A percentile compares a stretch with the other conserved stretches of the same genome.
Evolutionary conservation across 2,113 vertebrate species (phyloP).

Genomic region (Scopus umbretta): DNA sequence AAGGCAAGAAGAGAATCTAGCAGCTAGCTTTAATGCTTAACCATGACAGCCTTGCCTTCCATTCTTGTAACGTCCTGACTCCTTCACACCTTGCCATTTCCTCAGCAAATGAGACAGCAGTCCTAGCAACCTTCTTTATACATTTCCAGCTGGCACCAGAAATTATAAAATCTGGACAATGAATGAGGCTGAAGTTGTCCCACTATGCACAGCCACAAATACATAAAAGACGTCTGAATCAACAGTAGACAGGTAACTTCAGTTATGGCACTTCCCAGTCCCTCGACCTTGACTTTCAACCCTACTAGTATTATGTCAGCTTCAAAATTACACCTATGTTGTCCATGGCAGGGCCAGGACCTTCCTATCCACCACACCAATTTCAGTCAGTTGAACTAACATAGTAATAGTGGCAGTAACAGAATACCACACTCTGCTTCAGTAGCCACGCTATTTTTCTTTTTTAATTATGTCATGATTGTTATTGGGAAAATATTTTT

Average conservation of each 20-base stretch:
- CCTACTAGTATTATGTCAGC: not conserved
- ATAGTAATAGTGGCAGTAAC: not conserved
- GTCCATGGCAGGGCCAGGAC: not conserved
- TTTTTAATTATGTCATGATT: not conserved
- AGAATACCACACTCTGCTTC: not conserved
- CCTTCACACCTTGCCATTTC: not conserved
- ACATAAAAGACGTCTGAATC: not conserved
- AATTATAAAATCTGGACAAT: not conserved
- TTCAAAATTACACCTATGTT: not conserved
- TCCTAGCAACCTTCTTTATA: not conserved
- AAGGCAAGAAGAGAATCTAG: not conserved
- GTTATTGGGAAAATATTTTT: not conserved
- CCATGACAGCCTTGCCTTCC: not conserved
- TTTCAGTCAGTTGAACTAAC: not conserved
- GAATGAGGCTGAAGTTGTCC: not conserved
- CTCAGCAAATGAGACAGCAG: not conserved
- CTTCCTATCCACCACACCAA: not conserved
- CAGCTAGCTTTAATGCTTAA: not conserved
- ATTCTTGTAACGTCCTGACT: fast-evolving
- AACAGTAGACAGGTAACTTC: not conserved
- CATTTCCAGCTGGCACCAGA: not conserved
- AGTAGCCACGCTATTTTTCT: not conserved
- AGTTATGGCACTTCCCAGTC: not conserved
- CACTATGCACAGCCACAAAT: not conserved
- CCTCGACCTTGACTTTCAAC: not conserved